Base-by-base conservation (phyloP, 2,888 invertebrate species). In the Caenorhabditis sp. region DNA sequence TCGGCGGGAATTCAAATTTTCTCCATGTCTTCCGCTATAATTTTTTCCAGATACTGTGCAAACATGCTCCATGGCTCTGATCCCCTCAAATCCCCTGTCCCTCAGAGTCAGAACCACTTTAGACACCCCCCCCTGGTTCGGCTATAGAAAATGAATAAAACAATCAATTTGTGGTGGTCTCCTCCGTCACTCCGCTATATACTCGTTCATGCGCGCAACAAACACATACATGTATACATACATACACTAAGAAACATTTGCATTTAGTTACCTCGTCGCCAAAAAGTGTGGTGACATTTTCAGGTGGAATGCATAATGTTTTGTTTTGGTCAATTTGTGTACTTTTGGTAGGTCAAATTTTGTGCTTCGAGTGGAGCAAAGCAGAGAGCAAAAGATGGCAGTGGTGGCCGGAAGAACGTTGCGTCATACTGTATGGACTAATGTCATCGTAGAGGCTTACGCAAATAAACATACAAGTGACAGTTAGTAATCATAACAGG, bases 101-200 rank as follows among this genome's bases (percentile, higher is more conserved):
- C 38, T 14, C 12, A 49, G 12, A 35, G 26, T 10, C 64, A 63
- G 64, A 74, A 63, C 76, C 68, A 64, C 63, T 54, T 74, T 74
- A 73, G 73, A 51, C 41, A 7, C 31, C 28, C 38, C 64, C 31
- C 63, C 38, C 22, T 26, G 10, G 44, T 10, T 2, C 16, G 12
- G 28, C 66, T 59, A 66, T 76, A 76, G 76, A 76, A 76, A 77
- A 77, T 77, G 77, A 77, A 77, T 77, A 77, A 77, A 77, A 77
- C 77, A 77, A 77, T 77, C 76, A 76, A 58, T 76, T 66, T 31
- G 58, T 47, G n/a, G n/a, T n/a, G n/a, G n/a, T n/a, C n/a, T n/a
- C n/a, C n/a, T n/a, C n/a, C n/a, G n/a, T n/a, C n/a, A n/a, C n/a
- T n/a, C n/a, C 19, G 16, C 31, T 8, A 24, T 47, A 38, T 68